These are phyloP conservation scores for Morone chrysops DNA, from an alignment of 2,113 vertebrate genomes.

Conservation along the genomic window DNA sequence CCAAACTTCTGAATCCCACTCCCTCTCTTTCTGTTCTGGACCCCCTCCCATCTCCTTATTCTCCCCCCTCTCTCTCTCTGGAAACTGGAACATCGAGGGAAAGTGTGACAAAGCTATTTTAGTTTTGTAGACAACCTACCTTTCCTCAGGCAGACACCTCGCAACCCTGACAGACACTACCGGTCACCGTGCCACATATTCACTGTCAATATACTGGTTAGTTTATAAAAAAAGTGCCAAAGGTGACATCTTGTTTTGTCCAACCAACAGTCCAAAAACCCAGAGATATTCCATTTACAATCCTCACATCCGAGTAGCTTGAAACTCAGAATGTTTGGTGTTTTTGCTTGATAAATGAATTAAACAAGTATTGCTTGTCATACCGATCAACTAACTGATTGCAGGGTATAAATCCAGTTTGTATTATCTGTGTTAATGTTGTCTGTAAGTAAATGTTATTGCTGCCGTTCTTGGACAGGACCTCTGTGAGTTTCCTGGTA, in stretches of 20 bases:
- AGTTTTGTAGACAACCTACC: conserved; percentile 68
- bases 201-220: neutral
- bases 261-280: neutral
- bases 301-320: neutral
- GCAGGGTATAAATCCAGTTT: too few species aligned
- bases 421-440: too few species aligned
- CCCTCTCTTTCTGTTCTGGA: conserved; percentile 10
- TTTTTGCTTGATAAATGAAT: too few species aligned
- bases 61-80: conserved; percentile 3
- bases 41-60: conserved; percentile 34
- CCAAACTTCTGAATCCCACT: conserved; percentile 49
- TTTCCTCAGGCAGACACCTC: conserved; percentile 49
- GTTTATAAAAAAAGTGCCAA: neutral
- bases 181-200: conserved; percentile 39
- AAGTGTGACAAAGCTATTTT: conserved; percentile 79
- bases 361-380: too few species aligned
- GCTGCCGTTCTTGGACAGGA: too few species aligned
- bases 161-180: conserved; percentile 3
- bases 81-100: conserved; percentile 69
- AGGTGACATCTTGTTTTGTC: neutral
- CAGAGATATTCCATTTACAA: neutral
- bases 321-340: too few species aligned
- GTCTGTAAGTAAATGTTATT: too few species aligned
- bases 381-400: neutral
- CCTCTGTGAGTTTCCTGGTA: too few species aligned